Conservation (phyloP, 2,113 vertebrate species). For the Mastomys coucha region DNA sequence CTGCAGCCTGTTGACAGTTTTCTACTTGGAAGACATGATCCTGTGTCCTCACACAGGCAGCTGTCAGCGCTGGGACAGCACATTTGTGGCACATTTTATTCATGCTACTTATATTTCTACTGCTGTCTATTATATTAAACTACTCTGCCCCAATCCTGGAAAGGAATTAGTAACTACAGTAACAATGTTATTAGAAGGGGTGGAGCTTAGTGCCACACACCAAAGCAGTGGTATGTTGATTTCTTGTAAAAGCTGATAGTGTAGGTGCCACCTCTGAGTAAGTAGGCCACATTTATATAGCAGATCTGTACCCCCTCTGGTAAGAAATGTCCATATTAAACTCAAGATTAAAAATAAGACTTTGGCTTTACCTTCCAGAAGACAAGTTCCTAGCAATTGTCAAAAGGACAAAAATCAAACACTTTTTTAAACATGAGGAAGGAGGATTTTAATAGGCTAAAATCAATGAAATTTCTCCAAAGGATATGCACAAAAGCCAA, state of each 20-base stretch:
- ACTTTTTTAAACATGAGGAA: background rate
- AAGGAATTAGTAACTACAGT: slow-evolving; percentile 73
- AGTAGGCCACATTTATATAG: background rate
- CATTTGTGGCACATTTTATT: background rate
- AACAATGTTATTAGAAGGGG: slow-evolving; percentile 29
- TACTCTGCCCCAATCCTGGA: background rate
- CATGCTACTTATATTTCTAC: slow-evolving; percentile 5
- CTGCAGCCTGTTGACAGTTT: background rate
- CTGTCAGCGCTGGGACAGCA: background rate
- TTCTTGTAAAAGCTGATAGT: background rate
- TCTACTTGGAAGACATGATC: background rate
- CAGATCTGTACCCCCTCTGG: background rate
- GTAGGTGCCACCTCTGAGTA: background rate
- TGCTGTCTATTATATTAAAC: slow-evolving; percentile 27
- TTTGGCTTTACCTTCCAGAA: background rate
- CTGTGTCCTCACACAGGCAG: accelerated
- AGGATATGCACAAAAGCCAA: background rate
- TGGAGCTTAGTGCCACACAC: background rate
- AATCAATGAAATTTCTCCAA: slow-evolving; percentile 33
- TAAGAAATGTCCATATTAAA: background rate
- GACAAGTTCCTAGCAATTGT: background rate
- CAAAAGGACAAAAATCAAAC: background rate
- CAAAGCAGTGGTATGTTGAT: background rate
- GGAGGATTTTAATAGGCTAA: slow-evolving; percentile 37
- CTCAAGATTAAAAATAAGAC: slow-evolving; percentile 1